phyloP scores from a whole-genome alignment of 2,113 vertebrate species.

The Pardalotus punctatus region DNA sequence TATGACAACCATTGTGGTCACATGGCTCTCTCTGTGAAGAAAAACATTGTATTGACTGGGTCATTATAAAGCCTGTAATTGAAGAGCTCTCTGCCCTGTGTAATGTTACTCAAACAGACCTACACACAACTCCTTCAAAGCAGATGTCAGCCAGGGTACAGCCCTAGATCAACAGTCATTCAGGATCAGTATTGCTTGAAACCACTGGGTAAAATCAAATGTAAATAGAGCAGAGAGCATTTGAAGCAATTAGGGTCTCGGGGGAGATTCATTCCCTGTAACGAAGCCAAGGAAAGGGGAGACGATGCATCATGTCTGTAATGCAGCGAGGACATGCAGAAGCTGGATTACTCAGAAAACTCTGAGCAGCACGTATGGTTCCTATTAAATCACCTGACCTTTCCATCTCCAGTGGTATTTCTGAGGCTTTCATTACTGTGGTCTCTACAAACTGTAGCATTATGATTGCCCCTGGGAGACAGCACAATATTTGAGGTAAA shows the following conservation, averaged over 20 bases:
- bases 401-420: neutral
- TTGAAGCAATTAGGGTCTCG: neutral
- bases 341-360: constrained; percentile 18
- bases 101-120: constrained; percentile 6
- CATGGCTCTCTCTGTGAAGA: neutral
- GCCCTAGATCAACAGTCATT: constrained; percentile 15
- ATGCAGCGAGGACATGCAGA: neutral
- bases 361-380: neutral
- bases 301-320: neutral
- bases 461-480: neutral
- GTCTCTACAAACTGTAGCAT: neutral
- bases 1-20: neutral
- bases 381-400: constrained; percentile 7
- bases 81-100: neutral
- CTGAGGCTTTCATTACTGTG: neutral
- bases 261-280: neutral
- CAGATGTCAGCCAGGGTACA: neutral
- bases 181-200: constrained; percentile 7
- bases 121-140: neutral
- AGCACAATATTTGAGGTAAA: neutral
- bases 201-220: constrained; percentile 21
- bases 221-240: constrained; percentile 37
- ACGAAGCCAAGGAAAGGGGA: neutral
- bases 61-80: neutral
- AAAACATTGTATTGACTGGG: neutral